Percentiles rank a stretch among this genome's conserved stretches.
These are phyloP conservation scores for Gryllus longicercus DNA, from an alignment of 2,888 invertebrate genomes.

Conservation along the genomic window DNA sequence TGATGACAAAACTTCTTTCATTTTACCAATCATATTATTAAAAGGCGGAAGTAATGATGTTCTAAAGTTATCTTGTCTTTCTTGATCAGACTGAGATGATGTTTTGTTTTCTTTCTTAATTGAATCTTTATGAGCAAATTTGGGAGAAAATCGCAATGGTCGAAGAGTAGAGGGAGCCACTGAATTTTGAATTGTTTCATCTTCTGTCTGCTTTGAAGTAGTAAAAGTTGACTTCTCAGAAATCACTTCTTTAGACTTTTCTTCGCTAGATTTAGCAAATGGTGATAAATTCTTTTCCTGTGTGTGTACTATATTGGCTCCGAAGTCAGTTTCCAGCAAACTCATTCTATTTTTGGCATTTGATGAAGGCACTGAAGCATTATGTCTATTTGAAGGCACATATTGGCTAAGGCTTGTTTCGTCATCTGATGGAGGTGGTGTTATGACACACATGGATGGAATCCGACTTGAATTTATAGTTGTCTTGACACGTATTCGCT, in stretches of 20 bases:
- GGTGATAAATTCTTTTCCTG: background rate
- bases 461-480: conserved; percentile 82
- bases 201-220: background rate
- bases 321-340: conserved; percentile 6
- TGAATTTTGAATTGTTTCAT: background rate
- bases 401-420: conserved; percentile 55
- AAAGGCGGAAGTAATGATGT: conserved; percentile 57
- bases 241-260: background rate
- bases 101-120: background rate
- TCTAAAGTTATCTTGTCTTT: background rate
- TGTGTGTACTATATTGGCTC: background rate
- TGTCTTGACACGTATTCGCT: conserved; percentile 80
- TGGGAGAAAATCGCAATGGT: background rate
- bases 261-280: too few relatives aligned
- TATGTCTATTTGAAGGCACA: conserved; percentile 28
- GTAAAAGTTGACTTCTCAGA: background rate
- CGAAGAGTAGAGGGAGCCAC: background rate
- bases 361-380: conserved; percentile 21
- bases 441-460: conserved; percentile 89
- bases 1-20: conserved; percentile 27
- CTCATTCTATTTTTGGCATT: background rate
- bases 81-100: background rate
- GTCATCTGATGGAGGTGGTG: conserved; percentile 83
- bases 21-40: conserved; percentile 68
- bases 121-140: background rate